Percentiles rank a stretch among this genome's conserved stretches.
phyloP scores from a whole-genome alignment of 2,888 invertebrate genomes.

The Zygaena filipendulae region DNA sequence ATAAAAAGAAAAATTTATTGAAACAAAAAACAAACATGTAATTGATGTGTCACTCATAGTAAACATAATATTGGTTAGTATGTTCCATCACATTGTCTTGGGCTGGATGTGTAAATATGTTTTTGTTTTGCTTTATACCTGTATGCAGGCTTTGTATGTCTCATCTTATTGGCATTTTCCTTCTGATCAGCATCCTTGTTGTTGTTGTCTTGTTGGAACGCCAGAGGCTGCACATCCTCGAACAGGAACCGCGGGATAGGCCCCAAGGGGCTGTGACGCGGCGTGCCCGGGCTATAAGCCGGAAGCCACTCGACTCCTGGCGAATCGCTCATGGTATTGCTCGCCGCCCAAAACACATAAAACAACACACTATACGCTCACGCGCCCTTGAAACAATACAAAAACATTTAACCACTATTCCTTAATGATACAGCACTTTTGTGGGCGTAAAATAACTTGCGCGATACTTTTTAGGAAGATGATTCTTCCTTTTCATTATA shows the following conservation, averaged over 20 bases:
- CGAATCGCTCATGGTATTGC: constrained; percentile 62
- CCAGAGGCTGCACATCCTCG: constrained; percentile 55
- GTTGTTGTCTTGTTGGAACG: constrained; percentile 53
- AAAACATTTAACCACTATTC: constrained; percentile 25
- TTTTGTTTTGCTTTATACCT: too few relatives aligned
- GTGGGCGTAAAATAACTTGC: constrained; percentile 43
- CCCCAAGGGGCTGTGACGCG: constrained; percentile 60
- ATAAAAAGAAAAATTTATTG: too few relatives aligned
- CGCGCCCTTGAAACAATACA: constrained; percentile 19
- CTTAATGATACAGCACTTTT: constrained; percentile 24
- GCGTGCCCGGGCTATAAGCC: constrained; percentile 60
- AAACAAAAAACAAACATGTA: too few relatives aligned
- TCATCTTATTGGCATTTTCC: constrained; percentile 55
- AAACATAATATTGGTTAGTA: too few relatives aligned
- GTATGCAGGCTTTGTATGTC: constrained; percentile 69
- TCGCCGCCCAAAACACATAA: constrained; percentile 27
- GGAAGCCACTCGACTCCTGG: constrained; percentile 67
- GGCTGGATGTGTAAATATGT: too few relatives aligned
- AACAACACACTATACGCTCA: constrained; percentile 24
- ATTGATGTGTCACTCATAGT: too few relatives aligned
- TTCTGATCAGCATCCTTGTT: constrained; percentile 54
- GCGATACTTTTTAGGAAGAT: constrained; percentile 53
- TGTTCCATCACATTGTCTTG: too few relatives aligned
- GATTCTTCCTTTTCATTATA: constrained; percentile 48
- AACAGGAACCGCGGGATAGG: constrained; percentile 59